phyloP scores from a whole-genome alignment of 2,888 invertebrate genomes.

The Xestia rhomboidea region DNA sequence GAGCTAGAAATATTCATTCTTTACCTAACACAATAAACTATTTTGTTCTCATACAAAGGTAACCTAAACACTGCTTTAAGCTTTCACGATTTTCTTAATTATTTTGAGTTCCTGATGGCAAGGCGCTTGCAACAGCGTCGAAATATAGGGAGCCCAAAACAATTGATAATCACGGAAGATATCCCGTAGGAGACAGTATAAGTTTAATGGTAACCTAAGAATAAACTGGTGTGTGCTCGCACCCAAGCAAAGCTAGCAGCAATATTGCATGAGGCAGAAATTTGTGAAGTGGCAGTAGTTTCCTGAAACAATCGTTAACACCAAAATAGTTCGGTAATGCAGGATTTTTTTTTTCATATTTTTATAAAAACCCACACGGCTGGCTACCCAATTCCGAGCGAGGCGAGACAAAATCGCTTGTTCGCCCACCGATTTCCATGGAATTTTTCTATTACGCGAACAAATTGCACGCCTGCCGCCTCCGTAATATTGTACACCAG shows the following conservation, averaged over 20 bases:
- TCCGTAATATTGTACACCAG: slow-evolving; percentile 72
- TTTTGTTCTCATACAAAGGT: no score
- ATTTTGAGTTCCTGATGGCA: no score
- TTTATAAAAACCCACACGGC: slow-evolving; percentile 21
- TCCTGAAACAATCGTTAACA: background rate
- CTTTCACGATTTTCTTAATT: no score
- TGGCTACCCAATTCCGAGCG: slow-evolving; percentile 31
- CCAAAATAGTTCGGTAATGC: background rate
- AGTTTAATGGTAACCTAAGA: no score
- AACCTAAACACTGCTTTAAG: no score
- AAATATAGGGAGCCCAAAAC: no score
- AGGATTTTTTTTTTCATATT: background rate
- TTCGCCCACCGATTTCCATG: slow-evolving; percentile 82
- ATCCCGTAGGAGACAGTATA: no score
- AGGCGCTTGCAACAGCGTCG: no score
- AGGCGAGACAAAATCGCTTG: slow-evolving; percentile 56
- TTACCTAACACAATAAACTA: background rate
- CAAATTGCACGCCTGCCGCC: slow-evolving; percentile 85
- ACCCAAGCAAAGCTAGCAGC: background rate
- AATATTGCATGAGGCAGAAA: background rate
- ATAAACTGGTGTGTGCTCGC: background rate
- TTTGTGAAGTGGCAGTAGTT: background rate
- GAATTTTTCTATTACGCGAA: slow-evolving; percentile 89
- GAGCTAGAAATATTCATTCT: background rate
- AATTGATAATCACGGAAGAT: no score